Evolutionary conservation across 37 sponge, comb jelly and placozoan species (phyloP).

Genomic region (Haliclona indistincta): DNA sequence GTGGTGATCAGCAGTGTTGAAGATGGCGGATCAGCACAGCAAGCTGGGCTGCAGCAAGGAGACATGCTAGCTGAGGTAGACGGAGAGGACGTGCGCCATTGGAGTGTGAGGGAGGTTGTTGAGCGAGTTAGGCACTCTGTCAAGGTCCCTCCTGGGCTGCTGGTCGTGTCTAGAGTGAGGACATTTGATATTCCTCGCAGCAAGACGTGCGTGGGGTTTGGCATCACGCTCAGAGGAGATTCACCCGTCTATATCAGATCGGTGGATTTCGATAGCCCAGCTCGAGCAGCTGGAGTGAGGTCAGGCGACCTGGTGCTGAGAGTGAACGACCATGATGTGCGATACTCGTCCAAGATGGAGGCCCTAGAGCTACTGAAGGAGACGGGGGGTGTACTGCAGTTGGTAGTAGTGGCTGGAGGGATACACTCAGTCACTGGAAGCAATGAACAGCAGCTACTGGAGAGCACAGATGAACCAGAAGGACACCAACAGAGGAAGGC

Average conservation of each 20-base stretch:
- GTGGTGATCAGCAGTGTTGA: constrained; percentile 60
- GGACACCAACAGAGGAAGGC: constrained; percentile 16
- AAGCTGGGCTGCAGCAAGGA: constrained; percentile 74
- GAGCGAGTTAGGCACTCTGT: constrained; percentile 20
- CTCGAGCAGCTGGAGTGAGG: constrained; percentile 66
- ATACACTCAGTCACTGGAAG: constrained; percentile 3
- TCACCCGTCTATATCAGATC: constrained; percentile 78
- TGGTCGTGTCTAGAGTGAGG: constrained; percentile 70
- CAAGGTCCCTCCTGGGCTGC: constrained; percentile 71
- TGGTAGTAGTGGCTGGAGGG: constrained; percentile 70
- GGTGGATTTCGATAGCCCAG: constrained; percentile 77
- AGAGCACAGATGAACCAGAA: not conserved
- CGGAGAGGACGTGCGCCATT: constrained; percentile 67
- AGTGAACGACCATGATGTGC: constrained; percentile 52
- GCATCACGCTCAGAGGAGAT: constrained; percentile 76
- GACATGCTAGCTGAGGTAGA: constrained; percentile 76
- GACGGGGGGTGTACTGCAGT: constrained; percentile 8
- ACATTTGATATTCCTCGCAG: constrained; percentile 18
- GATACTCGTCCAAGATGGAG: constrained; percentile 52
- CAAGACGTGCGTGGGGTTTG: constrained; percentile 49
- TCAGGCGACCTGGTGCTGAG: constrained; percentile 89
- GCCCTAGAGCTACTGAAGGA: constrained; percentile 55
- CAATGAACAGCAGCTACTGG: not conserved
- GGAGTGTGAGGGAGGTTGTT: constrained; percentile 45
- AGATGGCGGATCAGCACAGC: constrained; percentile 71